Conservation (phyloP, 2,113 vertebrate genomes). For the Panthera uncia region DNA sequence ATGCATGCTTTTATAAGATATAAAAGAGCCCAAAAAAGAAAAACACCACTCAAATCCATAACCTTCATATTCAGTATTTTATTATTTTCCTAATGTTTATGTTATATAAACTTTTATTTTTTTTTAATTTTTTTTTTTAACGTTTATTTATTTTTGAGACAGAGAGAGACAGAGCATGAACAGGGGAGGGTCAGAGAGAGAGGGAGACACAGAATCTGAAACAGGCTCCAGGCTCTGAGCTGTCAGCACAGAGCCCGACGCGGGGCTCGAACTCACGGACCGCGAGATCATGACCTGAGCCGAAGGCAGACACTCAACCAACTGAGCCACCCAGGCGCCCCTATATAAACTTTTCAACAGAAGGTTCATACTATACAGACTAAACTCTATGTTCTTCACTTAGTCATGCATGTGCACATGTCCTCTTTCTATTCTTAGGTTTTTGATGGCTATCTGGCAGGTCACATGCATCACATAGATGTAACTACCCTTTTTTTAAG, state of each 20-base stretch:
- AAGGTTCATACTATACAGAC: not conserved
- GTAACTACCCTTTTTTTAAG: not conserved
- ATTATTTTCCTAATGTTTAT: not conserved
- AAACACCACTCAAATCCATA: not conserved
- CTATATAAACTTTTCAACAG: constrained; percentile 16
- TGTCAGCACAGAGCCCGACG: no score
- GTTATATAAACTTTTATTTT: not conserved
- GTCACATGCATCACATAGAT: not conserved
- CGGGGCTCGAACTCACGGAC: no score
- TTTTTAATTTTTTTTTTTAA: not conserved
- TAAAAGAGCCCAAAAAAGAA: not conserved
- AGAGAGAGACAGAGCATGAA: no score
- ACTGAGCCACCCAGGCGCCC: no score
- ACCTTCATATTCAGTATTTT: not conserved
- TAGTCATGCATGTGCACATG: not conserved
- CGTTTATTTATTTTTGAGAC: no score
- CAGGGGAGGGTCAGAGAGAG: no score
- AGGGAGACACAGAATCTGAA: no score
- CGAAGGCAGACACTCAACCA: no score
- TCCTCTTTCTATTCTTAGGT: not conserved
- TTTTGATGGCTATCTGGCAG: not conserved
- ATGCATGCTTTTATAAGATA: not conserved
- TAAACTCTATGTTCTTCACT: constrained; percentile 4
- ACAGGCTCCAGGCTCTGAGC: no score
- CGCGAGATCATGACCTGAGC: no score